Evolutionary conservation across 2,888 invertebrate species (phyloP).

Genomic region (Busseola fusca): DNA sequence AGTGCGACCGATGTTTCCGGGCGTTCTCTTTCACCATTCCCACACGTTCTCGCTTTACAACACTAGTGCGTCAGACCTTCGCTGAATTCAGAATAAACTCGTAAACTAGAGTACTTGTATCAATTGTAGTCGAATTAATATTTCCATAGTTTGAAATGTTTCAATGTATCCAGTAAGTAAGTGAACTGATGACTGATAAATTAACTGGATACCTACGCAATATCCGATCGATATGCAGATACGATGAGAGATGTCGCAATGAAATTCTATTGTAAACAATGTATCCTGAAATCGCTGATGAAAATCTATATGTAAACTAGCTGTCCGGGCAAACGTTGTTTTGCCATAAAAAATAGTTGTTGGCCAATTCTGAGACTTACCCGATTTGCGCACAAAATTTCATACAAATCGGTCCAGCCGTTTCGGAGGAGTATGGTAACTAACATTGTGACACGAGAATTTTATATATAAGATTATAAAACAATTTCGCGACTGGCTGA

Average conservation of each 20-base stretch:
- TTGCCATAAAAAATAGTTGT: too few relatives aligned
- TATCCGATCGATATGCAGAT: conserved; percentile 39
- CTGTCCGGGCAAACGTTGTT: too few relatives aligned
- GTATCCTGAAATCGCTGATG: background rate
- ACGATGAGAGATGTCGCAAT: conserved; percentile 41
- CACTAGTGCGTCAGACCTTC: background rate
- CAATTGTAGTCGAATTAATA: conserved; percentile 29
- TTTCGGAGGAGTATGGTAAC: too few relatives aligned
- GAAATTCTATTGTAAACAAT: conserved; percentile 30
- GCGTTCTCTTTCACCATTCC: conserved; percentile 90
- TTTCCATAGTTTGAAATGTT: conserved; percentile 22
- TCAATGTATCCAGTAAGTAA: background rate
- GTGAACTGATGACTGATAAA: conserved; percentile 23
- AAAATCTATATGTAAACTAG: background rate
- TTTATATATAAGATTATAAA: too few relatives aligned
- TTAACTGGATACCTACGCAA: background rate
- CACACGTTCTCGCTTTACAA: background rate
- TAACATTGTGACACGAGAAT: too few relatives aligned
- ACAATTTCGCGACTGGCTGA: too few relatives aligned
- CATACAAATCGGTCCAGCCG: too few relatives aligned
- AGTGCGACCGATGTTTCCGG: conserved; percentile 97
- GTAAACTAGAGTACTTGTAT: conserved; percentile 7
- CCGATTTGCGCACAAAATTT: too few relatives aligned
- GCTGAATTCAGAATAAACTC: conserved; percentile 13
- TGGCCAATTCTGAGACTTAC: too few relatives aligned